These are phyloP conservation scores for Notarius quadriscutis DNA, from an alignment of 2,113 vertebrate species.

Conservation along the genomic window DNA sequence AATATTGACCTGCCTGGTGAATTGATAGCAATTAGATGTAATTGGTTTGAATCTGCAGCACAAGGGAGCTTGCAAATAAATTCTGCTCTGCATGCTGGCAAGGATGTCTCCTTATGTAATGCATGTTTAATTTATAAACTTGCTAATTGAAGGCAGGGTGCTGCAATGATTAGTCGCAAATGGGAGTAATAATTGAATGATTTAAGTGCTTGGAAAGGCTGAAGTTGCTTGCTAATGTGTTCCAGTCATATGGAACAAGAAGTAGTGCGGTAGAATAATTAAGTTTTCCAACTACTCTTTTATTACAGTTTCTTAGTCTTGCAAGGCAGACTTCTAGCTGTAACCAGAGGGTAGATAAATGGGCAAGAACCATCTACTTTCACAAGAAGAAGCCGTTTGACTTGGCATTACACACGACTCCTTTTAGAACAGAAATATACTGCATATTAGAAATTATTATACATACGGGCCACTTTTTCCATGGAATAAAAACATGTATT, in stretches of 20 bases:
- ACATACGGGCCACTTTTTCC: no score
- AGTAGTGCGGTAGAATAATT: background rate
- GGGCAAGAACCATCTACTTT: background rate
- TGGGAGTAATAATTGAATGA: slow-evolving; percentile 34
- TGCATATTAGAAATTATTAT: background rate
- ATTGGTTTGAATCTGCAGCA: background rate
- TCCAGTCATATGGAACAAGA: background rate
- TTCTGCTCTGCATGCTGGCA: slow-evolving; percentile 9
- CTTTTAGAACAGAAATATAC: background rate
- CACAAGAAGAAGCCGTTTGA: background rate
- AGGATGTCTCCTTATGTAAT: slow-evolving; percentile 25
- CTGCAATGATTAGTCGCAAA: slow-evolving; percentile 32
- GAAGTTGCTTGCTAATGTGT: slow-evolving; percentile 39
- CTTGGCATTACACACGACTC: background rate
- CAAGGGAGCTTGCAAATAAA: slow-evolving; percentile 15
- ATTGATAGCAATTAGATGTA: slow-evolving; percentile 24
- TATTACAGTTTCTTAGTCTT: background rate
- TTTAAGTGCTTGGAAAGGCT: slow-evolving; percentile 25
- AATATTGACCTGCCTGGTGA: slow-evolving; percentile 32
- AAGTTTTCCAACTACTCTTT: background rate
- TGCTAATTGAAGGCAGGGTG: slow-evolving; percentile 30
- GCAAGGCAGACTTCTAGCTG: background rate
- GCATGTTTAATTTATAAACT: slow-evolving; percentile 39
- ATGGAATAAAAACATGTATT: no score
- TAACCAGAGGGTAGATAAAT: background rate